Evolutionary conservation across 1,140 invertebrate genomes (phyloP).

Genomic region (Frieseomelitta varia): DNA sequence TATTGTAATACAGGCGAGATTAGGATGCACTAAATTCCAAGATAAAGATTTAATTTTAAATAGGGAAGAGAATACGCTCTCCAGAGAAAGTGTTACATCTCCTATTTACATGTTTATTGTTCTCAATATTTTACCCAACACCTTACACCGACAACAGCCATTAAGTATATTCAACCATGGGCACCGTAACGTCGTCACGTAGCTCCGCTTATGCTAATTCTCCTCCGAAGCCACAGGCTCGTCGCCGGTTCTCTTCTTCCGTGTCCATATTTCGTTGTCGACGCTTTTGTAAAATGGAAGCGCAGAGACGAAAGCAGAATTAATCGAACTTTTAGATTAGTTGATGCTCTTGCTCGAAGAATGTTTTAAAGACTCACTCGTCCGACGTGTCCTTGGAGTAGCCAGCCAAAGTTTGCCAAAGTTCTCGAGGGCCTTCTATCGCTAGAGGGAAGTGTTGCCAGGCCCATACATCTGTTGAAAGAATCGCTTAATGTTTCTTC

Average conservation of each 20-base stretch:
- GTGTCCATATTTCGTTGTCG: conserved; percentile 71
- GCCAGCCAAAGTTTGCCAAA: conserved; percentile 74
- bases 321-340: neutral
- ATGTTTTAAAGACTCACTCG: conserved; percentile 63
- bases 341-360: neutral
- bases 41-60: neutral
- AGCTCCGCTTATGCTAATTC: conserved; percentile 34
- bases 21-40: neutral
- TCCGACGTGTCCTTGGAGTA: conserved; percentile 68
- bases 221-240: neutral
- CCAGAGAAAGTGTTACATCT: neutral
- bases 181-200: neutral
- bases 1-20: neutral
- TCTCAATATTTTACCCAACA: conserved; percentile 62
- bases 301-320: neutral
- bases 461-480: conserved; percentile 52
- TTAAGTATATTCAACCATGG: conserved; percentile 24
- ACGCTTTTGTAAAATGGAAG: conserved; percentile 49
- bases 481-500: neutral
- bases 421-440: conserved; percentile 74
- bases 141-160: conserved; percentile 46
- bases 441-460: conserved; percentile 76
- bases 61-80: neutral
- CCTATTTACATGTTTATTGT: conserved; percentile 58
- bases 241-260: conserved; percentile 67